These are phyloP conservation scores for Sarcophaga variegata DNA, from an alignment of 2,888 invertebrate species.

Conservation along the genomic window DNA sequence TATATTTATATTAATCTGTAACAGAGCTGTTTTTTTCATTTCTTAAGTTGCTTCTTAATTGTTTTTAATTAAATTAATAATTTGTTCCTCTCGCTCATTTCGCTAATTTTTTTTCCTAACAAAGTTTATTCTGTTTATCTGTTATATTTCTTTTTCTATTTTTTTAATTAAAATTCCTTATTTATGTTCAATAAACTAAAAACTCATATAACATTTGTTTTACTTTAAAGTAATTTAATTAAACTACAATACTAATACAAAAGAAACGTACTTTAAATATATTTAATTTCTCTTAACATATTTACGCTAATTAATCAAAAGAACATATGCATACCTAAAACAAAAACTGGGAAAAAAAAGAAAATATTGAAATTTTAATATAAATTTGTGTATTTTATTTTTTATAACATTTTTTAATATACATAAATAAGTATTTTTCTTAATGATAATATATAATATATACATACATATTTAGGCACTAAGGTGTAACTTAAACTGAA, in stretches of 20 bases:
- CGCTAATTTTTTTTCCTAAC: conserved; percentile 32
- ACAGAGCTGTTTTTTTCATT: conserved; percentile 53
- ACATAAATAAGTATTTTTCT: conserved; percentile 48
- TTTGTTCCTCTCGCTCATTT: conserved; percentile 32
- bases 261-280: conserved; percentile 55
- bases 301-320: conserved; percentile 39
- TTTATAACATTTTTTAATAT: conserved; percentile 61
- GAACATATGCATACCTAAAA: conserved; percentile 24
- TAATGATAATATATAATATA: conserved; percentile 13
- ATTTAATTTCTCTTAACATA: conserved; percentile 25
- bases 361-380: conserved; percentile 30
- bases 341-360: background rate
- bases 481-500: conserved; percentile 63
- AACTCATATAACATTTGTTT: background rate
- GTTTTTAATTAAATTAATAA: conserved; percentile 49
- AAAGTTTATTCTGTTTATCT: conserved; percentile 24
- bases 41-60: conserved; percentile 50
- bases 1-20: conserved; percentile 56
- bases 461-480: conserved; percentile 60
- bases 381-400: conserved; percentile 39
- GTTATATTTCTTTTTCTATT: conserved; percentile 37
- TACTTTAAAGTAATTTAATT: conserved; percentile 41
- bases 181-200: conserved; percentile 54
- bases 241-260: conserved; percentile 32
- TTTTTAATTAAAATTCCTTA: background rate